A percentile compares a stretch with the other conserved stretches of the same genome.
phyloP scores from a whole-genome alignment of 37 sponge, comb jelly and placozoan genomes.

The Geodia barretti region DNA sequence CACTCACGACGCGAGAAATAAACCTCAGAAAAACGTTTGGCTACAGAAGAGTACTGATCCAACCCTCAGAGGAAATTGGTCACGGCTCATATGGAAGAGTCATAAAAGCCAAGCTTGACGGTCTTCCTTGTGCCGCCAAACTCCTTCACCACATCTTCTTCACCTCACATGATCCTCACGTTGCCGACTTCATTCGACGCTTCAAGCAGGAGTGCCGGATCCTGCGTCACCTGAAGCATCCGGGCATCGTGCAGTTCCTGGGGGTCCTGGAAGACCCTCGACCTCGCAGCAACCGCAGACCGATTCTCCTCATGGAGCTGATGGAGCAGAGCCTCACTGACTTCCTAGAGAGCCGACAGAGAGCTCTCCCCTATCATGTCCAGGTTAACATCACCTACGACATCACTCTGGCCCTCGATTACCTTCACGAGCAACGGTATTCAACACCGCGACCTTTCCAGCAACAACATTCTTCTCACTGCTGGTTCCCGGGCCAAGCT shows the following conservation, averaged over 20 bases:
- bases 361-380: neutral
- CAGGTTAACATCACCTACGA: constrained; percentile 24
- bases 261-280: constrained; percentile 1
- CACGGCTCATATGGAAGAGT: no score
- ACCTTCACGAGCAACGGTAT: constrained; percentile 17
- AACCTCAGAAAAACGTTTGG: no score
- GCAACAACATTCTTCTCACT: neutral
- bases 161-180: neutral
- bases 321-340: constrained; percentile 21
- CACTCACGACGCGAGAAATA: no score
- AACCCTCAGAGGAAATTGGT: no score
- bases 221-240: neutral
- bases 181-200: neutral
- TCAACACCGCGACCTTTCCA: neutral
- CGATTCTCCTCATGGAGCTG: constrained; percentile 34
- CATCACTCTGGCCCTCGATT: constrained; percentile 40
- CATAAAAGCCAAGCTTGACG: no score
- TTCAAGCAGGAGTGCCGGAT: constrained; percentile 15
- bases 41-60: no score
- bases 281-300: neutral
- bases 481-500: neutral
- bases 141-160: no score
- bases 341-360: neutral
- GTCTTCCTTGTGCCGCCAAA: no score
- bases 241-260: constrained; percentile 16